Conservation (phyloP, 1,140 invertebrate genomes). For the Brachionus paranguensis region DNA sequence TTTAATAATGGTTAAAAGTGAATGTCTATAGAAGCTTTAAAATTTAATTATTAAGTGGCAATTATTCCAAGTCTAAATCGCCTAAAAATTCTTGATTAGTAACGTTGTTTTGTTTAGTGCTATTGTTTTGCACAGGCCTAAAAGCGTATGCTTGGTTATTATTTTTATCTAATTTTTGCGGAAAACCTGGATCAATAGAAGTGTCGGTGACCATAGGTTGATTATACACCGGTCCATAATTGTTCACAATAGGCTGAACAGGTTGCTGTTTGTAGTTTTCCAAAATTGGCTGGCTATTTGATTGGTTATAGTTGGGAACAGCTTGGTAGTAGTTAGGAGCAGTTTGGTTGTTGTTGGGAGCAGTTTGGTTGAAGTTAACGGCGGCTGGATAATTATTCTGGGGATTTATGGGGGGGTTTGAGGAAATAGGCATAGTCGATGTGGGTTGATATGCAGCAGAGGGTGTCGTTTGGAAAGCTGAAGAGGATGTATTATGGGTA, state of each 20-base stretch:
- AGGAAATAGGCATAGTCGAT: not conserved
- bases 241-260: conserved; percentile 7
- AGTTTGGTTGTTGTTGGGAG: not conserved
- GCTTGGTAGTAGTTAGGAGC: not conserved
- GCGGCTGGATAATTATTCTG: not conserved
- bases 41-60: not conserved
- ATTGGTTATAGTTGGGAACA: conserved; percentile 7
- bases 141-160: conserved; percentile 25
- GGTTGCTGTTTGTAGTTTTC: conserved; percentile 5
- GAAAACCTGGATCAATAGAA: conserved; percentile 16
- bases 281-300: conserved; percentile 19
- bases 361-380: not conserved
- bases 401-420: not conserved
- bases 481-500: not conserved
- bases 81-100: conserved; percentile 13
- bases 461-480: not conserved
- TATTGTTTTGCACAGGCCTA: conserved; percentile 17
- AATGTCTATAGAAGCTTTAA: not conserved
- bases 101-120: not conserved
- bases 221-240: conserved; percentile 23
- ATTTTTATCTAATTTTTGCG: conserved; percentile 16
- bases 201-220: not conserved
- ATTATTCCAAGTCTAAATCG: conserved; percentile 23
- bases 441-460: not conserved
- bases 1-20: not conserved